Conservation (phyloP, 2,888 invertebrate genomes). For the Erynnis tages region DNA sequence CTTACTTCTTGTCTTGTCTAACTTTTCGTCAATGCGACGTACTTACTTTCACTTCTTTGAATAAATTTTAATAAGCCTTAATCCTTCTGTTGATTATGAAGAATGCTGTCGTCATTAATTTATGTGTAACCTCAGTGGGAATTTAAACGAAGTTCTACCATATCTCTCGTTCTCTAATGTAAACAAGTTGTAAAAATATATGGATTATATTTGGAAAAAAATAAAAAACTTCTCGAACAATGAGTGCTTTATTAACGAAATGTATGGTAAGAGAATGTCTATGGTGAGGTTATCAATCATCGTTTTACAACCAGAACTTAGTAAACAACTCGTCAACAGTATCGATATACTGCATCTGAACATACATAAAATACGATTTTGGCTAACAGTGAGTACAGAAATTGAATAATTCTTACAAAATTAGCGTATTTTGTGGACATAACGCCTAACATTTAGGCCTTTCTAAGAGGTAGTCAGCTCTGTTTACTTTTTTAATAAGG, state of each 20-base stretch:
- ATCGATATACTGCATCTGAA: conserved; percentile 32
- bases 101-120: too few species aligned
- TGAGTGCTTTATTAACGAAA: conserved; percentile 81
- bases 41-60: too few species aligned
- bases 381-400: conserved; percentile 59
- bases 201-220: not conserved
- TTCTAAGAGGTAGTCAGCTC: conserved; percentile 45
- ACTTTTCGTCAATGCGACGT: too few species aligned
- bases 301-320: conserved; percentile 66
- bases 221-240: conserved; percentile 55
- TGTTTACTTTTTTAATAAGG: conserved; percentile 33
- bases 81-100: too few species aligned
- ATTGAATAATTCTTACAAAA: conserved; percentile 46
- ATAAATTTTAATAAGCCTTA: too few species aligned
- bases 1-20: too few species aligned
- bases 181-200: not conserved
- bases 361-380: conserved; percentile 36
- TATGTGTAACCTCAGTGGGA: too few species aligned
- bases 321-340: conserved; percentile 35
- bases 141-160: too few species aligned
- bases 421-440: conserved; percentile 44
- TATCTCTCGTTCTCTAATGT: not conserved
- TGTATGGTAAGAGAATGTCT: conserved; percentile 72
- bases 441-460: conserved; percentile 52
- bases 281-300: conserved; percentile 59